Evolutionary conservation across 35 echinoderm and acorn worm genomes (phyloP).

Genomic region (Holothuria glaberrima): DNA sequence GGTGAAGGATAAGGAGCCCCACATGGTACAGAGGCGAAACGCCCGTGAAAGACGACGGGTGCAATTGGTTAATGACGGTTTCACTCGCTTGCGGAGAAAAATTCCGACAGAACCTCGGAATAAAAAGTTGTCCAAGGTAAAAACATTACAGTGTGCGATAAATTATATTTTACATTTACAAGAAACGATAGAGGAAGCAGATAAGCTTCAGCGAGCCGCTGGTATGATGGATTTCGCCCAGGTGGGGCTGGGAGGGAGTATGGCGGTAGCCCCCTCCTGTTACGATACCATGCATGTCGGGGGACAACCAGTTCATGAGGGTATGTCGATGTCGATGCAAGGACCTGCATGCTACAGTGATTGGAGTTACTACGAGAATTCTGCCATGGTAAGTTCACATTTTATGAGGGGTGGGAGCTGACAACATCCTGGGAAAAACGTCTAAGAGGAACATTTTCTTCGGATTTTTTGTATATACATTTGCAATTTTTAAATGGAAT

Average conservation of each 20-base stretch:
- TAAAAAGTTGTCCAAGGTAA: constrained; percentile 98
- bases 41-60: constrained; percentile 92
- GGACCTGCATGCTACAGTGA: background rate
- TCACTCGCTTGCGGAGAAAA: constrained; percentile 83
- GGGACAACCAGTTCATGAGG: background rate
- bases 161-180: constrained; percentile 98
- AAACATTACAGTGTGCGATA: constrained; percentile 95
- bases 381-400: constrained; percentile 33
- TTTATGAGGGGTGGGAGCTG: background rate
- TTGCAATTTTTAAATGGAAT: no score
- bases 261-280: background rate
- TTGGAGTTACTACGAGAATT: constrained; percentile 55
- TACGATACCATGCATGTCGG: constrained; percentile 25
- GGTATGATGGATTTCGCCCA: constrained; percentile 75
- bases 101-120: constrained; percentile 96
- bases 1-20: constrained; percentile 96
- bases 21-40: constrained; percentile 88
- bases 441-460: no score
- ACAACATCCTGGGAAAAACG: no score
- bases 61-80: constrained; percentile 95
- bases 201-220: constrained; percentile 62
- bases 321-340: background rate
- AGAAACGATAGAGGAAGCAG: constrained; percentile 81
- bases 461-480: no score
- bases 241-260: constrained; percentile 9